Evolutionary conservation across 2,888 invertebrate genomes (phyloP), one percentile per base, ranked within the genome.

Genomic region (Rhamnusium bicolor): DNA sequence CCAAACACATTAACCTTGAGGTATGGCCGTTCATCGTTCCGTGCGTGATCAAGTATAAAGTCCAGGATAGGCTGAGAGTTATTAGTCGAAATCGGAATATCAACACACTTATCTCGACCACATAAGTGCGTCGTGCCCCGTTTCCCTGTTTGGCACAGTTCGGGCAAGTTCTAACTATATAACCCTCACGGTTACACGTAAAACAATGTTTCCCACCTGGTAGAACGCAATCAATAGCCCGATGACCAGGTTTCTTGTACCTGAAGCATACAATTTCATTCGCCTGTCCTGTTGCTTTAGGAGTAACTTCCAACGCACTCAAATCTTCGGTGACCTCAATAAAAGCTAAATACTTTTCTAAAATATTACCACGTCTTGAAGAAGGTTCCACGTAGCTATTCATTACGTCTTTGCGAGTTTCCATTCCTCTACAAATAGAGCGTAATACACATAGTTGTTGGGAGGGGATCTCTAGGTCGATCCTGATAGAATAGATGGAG

Each of bases 71-170:
- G 8, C 2, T 2, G 8, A 5, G 8, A 5, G n/a, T n/a, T n/a
- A n/a, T 46, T 46, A 46, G 46, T 10, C 46, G 46, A 46, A 8
- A 46, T n/a, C 10, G 4, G 4, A 46, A 8, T 46, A 5, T 2
- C 46, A 46, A 46, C 46, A 8, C 46, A 5, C 2, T 46, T 46
- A 10, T 5, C 10, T 69, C 69, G 69, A 69, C 40, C 51, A 16
- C 18, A 40, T 60, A 69, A 46, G 69, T 27, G 12, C 51, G 69
- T 29, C 69, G 58, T 10, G 21, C 5, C 12, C 40, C 60, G 29
- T 69, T 69, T 69, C 69, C 69, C 69, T 14, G 24, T 10, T 16
- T 14, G 18, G 21, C 6, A 14, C 60, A 60, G 24, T 60, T 51
- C 24, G 69, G 69, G n/a, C 60, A 60, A 19, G 60, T 69, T 16